Evolutionary conservation across 1,140 invertebrate genomes (phyloP).

Genomic region (Grapholita molesta): DNA sequence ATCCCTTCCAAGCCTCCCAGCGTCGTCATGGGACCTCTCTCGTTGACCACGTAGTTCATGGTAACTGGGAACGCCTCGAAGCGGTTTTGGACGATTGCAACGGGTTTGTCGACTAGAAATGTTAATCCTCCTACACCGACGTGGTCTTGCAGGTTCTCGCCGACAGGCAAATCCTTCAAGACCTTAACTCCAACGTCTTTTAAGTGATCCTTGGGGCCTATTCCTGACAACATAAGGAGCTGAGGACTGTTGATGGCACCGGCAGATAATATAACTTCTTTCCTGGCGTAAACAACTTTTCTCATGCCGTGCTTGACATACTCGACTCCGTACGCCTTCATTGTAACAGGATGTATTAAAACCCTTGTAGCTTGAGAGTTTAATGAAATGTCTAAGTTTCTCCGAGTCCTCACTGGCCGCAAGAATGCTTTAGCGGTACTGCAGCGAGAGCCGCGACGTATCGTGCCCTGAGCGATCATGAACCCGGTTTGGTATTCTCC

Average conservation of each 20-base stretch:
- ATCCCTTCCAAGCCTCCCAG: constrained; percentile 91
- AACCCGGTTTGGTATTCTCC: constrained; percentile 90
- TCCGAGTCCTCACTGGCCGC: constrained; percentile 85
- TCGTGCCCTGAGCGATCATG: constrained; percentile 94
- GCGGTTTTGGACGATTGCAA: constrained; percentile 85
- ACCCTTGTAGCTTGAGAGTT: constrained; percentile 87
- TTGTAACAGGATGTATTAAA: constrained; percentile 84
- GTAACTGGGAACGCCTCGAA: constrained; percentile 86
- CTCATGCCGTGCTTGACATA: constrained; percentile 84
- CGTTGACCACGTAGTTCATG: constrained; percentile 87
- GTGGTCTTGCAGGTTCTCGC: constrained; percentile 90
- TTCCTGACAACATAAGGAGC: constrained; percentile 91
- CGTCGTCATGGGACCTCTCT: constrained; percentile 90
- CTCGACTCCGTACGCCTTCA: constrained; percentile 86
- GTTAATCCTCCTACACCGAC: constrained; percentile 90
- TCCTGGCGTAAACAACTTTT: constrained; percentile 82
- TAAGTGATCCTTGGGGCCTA: constrained; percentile 89
- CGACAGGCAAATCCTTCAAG: constrained; percentile 86
- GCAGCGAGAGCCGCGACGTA: constrained; percentile 90
- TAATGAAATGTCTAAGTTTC: constrained; percentile 89
- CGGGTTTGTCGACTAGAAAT: constrained; percentile 87
- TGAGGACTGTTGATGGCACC: constrained; percentile 90
- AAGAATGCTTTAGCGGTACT: constrained; percentile 95
- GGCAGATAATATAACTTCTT: constrained; percentile 89
- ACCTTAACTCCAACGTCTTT: constrained; percentile 84